phyloP scores from a whole-genome alignment of 2,888 invertebrate genomes.

The Phania funesta region DNA sequence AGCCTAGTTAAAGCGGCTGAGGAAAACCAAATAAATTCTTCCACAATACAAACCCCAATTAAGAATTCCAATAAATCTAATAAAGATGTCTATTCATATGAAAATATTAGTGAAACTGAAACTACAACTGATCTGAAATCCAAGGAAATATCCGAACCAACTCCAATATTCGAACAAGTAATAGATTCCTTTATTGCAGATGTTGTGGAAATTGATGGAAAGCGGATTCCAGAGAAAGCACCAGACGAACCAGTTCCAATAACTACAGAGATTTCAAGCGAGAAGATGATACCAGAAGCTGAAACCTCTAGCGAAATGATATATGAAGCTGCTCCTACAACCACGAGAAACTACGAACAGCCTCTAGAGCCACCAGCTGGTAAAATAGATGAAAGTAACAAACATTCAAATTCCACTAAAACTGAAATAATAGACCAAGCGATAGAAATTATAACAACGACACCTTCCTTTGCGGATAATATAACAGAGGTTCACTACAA shows the following conservation, averaged over 20 bases:
- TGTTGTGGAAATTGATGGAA: neutral
- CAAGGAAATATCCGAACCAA: neutral
- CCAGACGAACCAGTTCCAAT: neutral
- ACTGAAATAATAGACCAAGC: neutral
- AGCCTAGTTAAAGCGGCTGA: neutral
- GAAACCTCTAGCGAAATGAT: too few relatives aligned
- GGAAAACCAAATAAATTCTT: neutral
- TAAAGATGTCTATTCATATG: neutral
- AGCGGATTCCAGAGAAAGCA: neutral
- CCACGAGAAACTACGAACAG: neutral
- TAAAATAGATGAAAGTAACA: neutral
- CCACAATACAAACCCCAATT: neutral
- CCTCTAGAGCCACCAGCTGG: too few relatives aligned
- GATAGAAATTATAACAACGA: neutral
- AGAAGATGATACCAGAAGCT: neutral
- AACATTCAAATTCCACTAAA: neutral
- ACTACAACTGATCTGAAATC: neutral
- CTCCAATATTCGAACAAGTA: neutral
- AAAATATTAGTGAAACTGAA: neutral
- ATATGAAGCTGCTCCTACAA: neutral
- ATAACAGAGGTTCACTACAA: neutral
- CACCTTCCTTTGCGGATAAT: neutral
- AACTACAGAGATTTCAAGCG: neutral
- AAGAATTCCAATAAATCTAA: too few relatives aligned
- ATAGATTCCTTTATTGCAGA: constrained; percentile 9